Evolutionary conservation across 2,113 vertebrate genomes (phyloP).

Genomic region (Dendropsophus ebraccatus): DNA sequence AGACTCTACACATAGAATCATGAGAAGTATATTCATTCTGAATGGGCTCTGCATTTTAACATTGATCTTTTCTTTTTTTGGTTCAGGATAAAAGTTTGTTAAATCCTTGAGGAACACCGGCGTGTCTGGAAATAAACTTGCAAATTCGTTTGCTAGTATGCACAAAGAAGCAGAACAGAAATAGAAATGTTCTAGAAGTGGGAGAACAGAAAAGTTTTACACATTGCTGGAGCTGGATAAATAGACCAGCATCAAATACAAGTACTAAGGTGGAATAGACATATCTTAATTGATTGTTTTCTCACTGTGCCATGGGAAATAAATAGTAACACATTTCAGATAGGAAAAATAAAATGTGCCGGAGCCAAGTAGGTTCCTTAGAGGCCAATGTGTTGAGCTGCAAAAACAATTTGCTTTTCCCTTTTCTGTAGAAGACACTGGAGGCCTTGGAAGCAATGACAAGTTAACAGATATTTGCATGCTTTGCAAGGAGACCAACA

Average conservation of each 20-base stretch:
- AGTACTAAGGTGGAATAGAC: constrained; percentile 40
- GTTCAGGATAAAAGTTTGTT: not conserved
- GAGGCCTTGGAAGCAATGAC: constrained; percentile 22
- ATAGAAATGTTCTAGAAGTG: constrained; percentile 26
- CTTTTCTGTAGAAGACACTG: constrained; percentile 12
- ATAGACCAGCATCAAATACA: constrained; percentile 24
- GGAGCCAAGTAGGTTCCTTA: constrained; percentile 19
- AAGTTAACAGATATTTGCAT: constrained; percentile 29
- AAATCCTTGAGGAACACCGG: not conserved
- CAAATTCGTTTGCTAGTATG: not conserved
- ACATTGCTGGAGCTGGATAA: constrained; percentile 19
- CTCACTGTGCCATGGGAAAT: constrained; percentile 48
- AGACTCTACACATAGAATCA: not conserved
- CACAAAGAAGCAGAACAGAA: not conserved
- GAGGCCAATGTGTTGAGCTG: constrained; percentile 30
- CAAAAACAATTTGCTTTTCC: constrained; percentile 41
- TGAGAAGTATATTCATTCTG: not conserved
- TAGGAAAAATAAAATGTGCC: constrained; percentile 20
- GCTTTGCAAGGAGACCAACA: constrained; percentile 7
- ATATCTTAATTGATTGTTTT: constrained; percentile 51
- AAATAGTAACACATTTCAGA: constrained; percentile 39
- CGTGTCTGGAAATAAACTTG: not conserved
- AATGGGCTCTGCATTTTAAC: not conserved
- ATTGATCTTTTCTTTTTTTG: not conserved
- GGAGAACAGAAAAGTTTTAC: constrained; percentile 10